A percentile compares a stretch with the other conserved stretches of the same genome.
Evolutionary conservation across 2,797 vertebrate species (phyloP).

Genomic region (Falco columbarius): DNA sequence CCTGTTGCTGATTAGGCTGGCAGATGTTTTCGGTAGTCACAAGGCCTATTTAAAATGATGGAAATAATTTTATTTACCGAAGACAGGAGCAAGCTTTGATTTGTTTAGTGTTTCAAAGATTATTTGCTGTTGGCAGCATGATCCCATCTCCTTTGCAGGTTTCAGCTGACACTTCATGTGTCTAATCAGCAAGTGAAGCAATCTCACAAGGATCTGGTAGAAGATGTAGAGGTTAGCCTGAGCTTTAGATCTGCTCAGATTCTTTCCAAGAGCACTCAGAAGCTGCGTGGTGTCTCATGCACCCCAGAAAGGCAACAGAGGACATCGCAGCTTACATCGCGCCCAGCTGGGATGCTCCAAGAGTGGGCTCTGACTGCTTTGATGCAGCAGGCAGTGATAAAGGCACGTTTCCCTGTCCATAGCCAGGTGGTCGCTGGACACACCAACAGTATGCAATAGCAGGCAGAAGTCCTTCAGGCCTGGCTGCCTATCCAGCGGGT

Average conservation of each 20-base stretch:
- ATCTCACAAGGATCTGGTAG: background rate
- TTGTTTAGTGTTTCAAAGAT: slow-evolving; percentile 18
- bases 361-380: background rate
- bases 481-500: background rate
- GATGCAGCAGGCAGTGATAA: background rate
- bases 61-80: background rate
- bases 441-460: background rate
- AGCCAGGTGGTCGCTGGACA: background rate
- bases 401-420: background rate
- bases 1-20: background rate
- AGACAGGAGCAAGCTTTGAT: background rate
- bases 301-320: background rate
- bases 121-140: background rate
- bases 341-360: background rate
- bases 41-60: background rate
- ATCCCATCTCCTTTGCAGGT: background rate
- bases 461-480: background rate
- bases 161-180: background rate
- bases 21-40: background rate
- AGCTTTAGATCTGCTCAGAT: background rate
- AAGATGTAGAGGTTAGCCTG: background rate
- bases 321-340: background rate
- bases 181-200: background rate
- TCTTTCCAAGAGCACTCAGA: background rate
- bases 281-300: background rate